Percentiles rank a stretch among this genome's conserved stretches.
phyloP scores from a whole-genome alignment of 92 coral and sea anemone species.

The Phymanthus crucifer region DNA sequence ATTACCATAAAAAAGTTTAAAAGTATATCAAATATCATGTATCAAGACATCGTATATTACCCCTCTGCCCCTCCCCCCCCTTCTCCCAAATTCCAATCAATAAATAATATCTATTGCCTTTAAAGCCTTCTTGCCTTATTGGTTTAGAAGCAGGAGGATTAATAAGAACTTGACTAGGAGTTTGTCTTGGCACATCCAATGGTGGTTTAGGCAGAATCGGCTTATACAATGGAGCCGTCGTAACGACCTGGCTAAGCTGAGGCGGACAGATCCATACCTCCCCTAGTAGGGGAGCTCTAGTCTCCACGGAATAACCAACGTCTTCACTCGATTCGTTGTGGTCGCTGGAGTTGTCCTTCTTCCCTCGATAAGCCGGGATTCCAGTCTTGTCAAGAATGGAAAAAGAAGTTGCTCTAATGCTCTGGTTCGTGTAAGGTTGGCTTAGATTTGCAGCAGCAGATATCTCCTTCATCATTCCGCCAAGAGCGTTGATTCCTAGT shows the following conservation, averaged over 20 bases:
- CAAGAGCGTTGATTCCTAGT: constrained; percentile 14
- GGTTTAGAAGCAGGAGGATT: no score
- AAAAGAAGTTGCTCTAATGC: constrained; percentile 18
- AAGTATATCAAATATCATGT: no score
- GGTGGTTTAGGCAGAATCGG: background rate
- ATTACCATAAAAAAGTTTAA: no score
- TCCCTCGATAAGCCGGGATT: background rate
- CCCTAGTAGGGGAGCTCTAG: background rate
- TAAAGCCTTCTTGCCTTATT: no score
- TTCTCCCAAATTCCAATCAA: no score
- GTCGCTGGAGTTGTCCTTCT: background rate
- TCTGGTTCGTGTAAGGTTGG: constrained; percentile 15
- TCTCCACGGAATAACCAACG: background rate
- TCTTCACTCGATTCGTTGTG: constrained; percentile 1
- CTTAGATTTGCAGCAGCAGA: constrained; percentile 14
- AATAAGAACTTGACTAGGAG: no score
- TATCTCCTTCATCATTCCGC: constrained; percentile 17
- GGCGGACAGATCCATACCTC: background rate
- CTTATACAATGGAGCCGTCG: background rate
- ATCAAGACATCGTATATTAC: no score
- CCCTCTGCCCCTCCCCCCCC: no score
- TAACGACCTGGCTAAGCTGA: background rate
- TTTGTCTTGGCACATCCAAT: background rate
- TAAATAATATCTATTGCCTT: no score
- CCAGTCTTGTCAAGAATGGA: background rate